A percentile compares a stretch with the other conserved stretches of the same genome.
phyloP scores from a whole-genome alignment of 2,113 vertebrate genomes.

The Seriola rivoliana region DNA sequence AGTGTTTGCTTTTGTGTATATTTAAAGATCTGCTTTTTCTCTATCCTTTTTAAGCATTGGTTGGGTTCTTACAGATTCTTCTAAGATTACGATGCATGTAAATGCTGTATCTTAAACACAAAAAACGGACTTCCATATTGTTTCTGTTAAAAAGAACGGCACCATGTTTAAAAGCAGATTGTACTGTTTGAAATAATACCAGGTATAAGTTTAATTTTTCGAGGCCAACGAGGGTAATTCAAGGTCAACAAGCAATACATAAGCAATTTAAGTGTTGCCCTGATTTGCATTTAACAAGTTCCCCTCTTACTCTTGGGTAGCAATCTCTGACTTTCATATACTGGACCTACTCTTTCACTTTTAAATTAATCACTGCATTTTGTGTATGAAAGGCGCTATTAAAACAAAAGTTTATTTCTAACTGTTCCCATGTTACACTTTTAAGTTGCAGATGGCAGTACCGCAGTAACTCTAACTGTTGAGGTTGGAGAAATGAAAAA shows the following conservation, averaged over 20 bases:
- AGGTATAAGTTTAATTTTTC: not conserved
- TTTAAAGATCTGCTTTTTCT: too few relatives aligned
- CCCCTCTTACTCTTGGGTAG: not conserved
- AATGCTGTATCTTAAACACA: too few relatives aligned
- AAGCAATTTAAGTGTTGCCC: not conserved
- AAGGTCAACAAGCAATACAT: not conserved
- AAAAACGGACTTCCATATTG: too few relatives aligned
- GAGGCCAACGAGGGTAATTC: not conserved
- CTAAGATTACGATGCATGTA: too few relatives aligned
- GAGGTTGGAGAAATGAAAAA: constrained; percentile 18
- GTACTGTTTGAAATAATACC: not conserved
- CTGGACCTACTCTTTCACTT: not conserved
- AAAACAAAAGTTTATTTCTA: not conserved
- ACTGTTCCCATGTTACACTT: not conserved
- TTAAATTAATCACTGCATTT: not conserved
- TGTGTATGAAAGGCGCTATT: not conserved
- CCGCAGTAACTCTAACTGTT: constrained; percentile 1
- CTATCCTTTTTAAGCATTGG: too few relatives aligned
- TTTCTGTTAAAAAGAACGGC: not conserved
- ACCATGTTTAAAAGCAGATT: not conserved
- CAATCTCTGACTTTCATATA: constrained; percentile 6
- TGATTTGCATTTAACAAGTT: not conserved
- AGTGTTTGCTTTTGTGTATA: too few relatives aligned
- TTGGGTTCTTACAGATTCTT: too few relatives aligned
- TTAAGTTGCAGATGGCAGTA: not conserved